Evolutionary conservation across 2,888 invertebrate genomes (phyloP), one percentile per base, ranked within the genome.

Genomic region (Thelaira solivaga): DNA sequence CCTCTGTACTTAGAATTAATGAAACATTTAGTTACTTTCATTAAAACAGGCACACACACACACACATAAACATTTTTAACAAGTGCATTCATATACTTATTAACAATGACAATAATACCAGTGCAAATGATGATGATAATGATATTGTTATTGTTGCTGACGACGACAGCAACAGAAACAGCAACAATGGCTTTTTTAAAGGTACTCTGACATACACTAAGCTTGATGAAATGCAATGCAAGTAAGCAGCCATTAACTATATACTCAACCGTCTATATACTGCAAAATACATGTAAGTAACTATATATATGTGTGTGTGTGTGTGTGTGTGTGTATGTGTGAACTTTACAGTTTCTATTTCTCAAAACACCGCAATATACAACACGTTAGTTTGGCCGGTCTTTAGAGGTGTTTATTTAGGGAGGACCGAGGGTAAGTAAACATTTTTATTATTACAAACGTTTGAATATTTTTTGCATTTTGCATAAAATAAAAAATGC

Each of bases 321-420:
- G n/a, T n/a, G n/a, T n/a, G 7, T 26, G 43, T 41, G 34, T 18
- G 43, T 45, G 16, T 24, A 55, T 59, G 49, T 4, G 11, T 34
- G 39, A 64, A 8, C 47, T 24, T 11, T 20, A 26, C 45, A 47
- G 34, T 59, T 13, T 34, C 3, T 51, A 51, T 55, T 59, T 36
- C 57, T 62, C 45, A 53, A 72, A 57, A 72, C 43, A 53, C 59
- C 53, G 26, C 65, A 61, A 55, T 20, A 31, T 39, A 39, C 45
- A 29, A 51, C 29, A 43, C 47, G 64, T 10, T 65, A 10, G 49
- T 5, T 29, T n/a, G 61, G 18, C 22, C 18, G 41, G 55, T 41
- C 69, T 65, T 74, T 53, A 49, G 64, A 78, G 69, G 69, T 74
- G 74, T 71, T 71, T 74, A 47, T 65, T 71, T 74, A 74, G 61